Conservation (phyloP, 2,113 vertebrate genomes). For the Burhinus oedicnemus region DNA sequence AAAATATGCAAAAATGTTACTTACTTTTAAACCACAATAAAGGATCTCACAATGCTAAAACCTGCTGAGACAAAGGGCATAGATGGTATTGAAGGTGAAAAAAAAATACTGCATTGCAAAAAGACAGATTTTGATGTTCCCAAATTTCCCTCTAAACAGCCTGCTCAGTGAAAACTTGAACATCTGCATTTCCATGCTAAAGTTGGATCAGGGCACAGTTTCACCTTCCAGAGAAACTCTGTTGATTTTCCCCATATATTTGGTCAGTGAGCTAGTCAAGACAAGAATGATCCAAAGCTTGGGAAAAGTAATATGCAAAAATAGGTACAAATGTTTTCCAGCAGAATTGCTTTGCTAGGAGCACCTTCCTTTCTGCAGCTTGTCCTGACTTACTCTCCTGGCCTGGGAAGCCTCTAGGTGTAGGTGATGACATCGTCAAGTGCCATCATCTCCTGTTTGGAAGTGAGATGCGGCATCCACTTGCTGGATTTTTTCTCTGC, state of each 20-base stretch:
- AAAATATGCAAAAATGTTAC: neutral
- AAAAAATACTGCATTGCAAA: neutral
- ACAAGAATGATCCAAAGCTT: neutral
- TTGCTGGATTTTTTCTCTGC: neutral
- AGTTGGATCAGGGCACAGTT: neutral
- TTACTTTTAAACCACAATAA: neutral
- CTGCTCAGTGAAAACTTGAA: neutral
- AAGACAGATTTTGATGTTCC: neutral
- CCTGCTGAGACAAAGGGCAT: neutral
- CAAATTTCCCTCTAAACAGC: neutral
- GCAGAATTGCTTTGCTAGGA: neutral
- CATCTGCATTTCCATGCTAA: neutral
- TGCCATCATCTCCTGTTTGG: rapidly evolving
- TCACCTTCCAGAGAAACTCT: neutral
- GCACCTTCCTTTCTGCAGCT: neutral
- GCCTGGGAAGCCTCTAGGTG: neutral
- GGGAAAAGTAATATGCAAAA: neutral
- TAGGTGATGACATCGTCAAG: neutral
- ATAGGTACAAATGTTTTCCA: neutral
- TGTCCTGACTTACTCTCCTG: neutral
- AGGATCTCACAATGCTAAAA: neutral
- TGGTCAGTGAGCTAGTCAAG: neutral
- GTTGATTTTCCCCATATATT: neutral
- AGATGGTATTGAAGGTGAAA: neutral
- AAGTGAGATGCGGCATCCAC: neutral